Evolutionary conservation across 2,797 vertebrate genomes (phyloP).

Genomic region (Betta splendens): DNA sequence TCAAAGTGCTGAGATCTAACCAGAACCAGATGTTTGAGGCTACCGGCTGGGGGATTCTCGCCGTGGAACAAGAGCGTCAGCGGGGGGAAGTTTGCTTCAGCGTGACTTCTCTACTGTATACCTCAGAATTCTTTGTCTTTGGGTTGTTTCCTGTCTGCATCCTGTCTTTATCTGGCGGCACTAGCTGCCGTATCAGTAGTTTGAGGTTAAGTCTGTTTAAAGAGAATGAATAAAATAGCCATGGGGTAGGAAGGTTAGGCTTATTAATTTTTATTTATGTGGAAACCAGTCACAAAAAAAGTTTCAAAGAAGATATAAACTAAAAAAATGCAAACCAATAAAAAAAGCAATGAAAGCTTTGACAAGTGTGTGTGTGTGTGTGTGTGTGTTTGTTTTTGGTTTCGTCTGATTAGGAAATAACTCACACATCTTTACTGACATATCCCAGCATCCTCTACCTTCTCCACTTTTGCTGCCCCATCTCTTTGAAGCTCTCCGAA

Average conservation of each 20-base stretch:
- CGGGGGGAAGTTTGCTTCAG: constrained; percentile 68
- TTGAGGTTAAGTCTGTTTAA: constrained; percentile 25
- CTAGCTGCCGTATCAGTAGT: constrained; percentile 26
- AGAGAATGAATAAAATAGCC: constrained; percentile 27
- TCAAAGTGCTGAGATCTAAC: constrained; percentile 81
- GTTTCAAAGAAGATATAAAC: constrained; percentile 12
- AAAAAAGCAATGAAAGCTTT: not conserved
- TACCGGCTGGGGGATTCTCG: constrained; percentile 82
- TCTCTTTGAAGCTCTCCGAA: constrained; percentile 57
- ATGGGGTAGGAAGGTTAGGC: not conserved
- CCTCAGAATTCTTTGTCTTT: constrained; percentile 50
- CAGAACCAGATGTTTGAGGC: constrained; percentile 86
- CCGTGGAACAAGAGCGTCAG: constrained; percentile 82
- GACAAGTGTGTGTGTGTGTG: too few species aligned
- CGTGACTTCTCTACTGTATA: constrained; percentile 50
- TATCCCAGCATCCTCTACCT: constrained; percentile 21
- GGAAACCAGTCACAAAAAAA: constrained; percentile 2
- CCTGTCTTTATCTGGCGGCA: constrained; percentile 25
- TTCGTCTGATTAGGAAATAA: constrained; percentile 21
- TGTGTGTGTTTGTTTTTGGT: constrained; percentile 20
- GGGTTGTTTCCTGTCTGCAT: constrained; percentile 25
- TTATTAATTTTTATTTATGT: not conserved
- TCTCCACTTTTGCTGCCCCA: constrained; percentile 35
- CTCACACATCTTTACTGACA: constrained; percentile 39
- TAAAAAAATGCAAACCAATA: not conserved